These are phyloP conservation scores for Siniperca scherzeri DNA, from an alignment of 2,797 vertebrate genomes.

Conservation along the genomic window DNA sequence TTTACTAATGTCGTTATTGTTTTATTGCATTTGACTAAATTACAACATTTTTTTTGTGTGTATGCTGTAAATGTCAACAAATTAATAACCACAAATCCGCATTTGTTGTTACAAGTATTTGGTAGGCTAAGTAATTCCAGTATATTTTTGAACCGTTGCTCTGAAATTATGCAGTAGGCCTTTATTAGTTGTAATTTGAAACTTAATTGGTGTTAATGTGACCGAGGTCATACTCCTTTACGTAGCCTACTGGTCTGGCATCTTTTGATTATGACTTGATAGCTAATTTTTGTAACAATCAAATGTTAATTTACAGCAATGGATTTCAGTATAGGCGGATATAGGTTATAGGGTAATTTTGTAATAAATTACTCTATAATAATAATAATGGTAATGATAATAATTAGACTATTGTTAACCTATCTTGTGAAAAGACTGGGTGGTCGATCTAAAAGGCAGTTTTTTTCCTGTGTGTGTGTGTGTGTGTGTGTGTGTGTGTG, in stretches of 20 bases:
- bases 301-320: not conserved
- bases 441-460: slow-evolving; percentile 35
- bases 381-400: slow-evolving; percentile 7
- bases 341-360: not conserved
- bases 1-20: not conserved
- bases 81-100: not conserved
- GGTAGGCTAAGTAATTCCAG: not conserved
- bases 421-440: slow-evolving; percentile 18
- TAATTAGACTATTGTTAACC: not conserved
- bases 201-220: not conserved
- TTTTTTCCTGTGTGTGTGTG: slow-evolving; percentile 25
- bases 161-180: not conserved
- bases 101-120: not conserved
- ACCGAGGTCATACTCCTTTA: not conserved
- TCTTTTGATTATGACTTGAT: slow-evolving; percentile 3
- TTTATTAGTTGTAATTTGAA: not conserved
- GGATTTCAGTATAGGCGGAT: not conserved
- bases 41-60: not conserved
- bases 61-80: not conserved
- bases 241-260: not conserved
- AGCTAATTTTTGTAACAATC: not conserved
- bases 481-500: slow-evolving; percentile 25
- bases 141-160: not conserved
- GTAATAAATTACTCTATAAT: not conserved
- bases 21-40: slow-evolving; percentile 6